Base-by-base conservation (phyloP, 2,113 vertebrate genomes). In the Bos taurus region DNA sequence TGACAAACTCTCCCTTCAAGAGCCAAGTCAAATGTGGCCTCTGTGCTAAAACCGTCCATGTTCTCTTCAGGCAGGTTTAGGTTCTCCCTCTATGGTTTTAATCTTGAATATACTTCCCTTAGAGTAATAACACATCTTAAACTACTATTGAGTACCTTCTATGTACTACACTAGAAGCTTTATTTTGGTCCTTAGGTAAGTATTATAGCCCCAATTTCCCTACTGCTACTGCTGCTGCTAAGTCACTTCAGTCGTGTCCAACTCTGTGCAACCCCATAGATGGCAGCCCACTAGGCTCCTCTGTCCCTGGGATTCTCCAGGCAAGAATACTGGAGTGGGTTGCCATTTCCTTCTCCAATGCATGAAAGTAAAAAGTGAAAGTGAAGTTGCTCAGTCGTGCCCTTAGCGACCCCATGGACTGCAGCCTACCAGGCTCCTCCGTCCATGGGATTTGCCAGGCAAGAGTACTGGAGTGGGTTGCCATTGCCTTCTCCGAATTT, bases 1-100 rank as follows among this genome's bases (percentile, higher is more conserved):
- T 85, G 64, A 97, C 56, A 94, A 96, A 88, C 12, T 91, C 26
- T 91, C 64, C n/a, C 59, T 93, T 88, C 52, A 91, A 85, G 6
- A 23, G 40, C 81, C 36, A 91, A 54, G 5, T 64, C 30, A 89
- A 57, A 50, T 91, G 43, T 11, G 33, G 36, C 62, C 26, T 74
- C 83, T 91, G n/a, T 59, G 48, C n/a, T 48, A 19, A 74, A 94
- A 52, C 0, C 33, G 12, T 67, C n/a, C 19, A 50, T 26, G 13
- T 88, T 74, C 33, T 84, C 82, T 11, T 92, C 21, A 78, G 56
- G n/a, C 26, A 67, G 71, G 87, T 90, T 54, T 62, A 86, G 50
- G 14, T 23, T 92, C 43, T 92, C 36, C 11, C 26, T 81, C 80
- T 88, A 14, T 48, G 5, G 28, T 71, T 95, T 95, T 94, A 56